phyloP scores from a whole-genome alignment of 92 coral and sea anemone genomes.

The Siderastrea siderea region DNA sequence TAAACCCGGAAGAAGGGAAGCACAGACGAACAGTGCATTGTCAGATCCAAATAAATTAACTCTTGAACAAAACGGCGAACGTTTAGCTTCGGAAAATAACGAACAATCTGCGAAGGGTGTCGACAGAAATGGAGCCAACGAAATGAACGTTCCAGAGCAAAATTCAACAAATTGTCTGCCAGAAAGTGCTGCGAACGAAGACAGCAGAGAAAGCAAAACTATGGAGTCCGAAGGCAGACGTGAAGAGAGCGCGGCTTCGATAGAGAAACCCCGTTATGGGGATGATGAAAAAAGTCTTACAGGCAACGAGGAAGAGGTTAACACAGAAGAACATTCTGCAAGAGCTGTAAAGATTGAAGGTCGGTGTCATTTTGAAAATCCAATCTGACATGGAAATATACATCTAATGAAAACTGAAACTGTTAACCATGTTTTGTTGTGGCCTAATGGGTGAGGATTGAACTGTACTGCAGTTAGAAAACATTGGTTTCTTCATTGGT shows the following conservation, averaged over 20 bases:
- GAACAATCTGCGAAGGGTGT: background rate
- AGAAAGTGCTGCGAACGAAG: background rate
- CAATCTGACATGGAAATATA: no score
- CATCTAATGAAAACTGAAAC: no score
- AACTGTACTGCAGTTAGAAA: no score
- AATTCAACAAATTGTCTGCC: background rate
- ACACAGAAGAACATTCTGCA: background rate
- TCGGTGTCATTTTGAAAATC: background rate
- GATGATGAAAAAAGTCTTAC: background rate
- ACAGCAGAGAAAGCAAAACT: background rate
- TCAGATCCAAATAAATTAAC: background rate
- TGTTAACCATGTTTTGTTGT: no score
- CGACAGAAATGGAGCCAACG: background rate
- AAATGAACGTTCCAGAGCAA: conserved; percentile 2
- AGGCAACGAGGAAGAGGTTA: background rate
- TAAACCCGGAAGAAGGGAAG: conserved; percentile 21
- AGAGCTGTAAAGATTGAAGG: conserved; percentile 16
- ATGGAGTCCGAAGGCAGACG: background rate
- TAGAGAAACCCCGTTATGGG: background rate
- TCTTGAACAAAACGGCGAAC: background rate
- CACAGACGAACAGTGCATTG: background rate
- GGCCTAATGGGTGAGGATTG: no score
- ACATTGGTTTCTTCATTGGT: no score
- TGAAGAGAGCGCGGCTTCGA: background rate
- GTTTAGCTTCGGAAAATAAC: background rate